Percentiles rank a stretch among this genome's conserved stretches.
Conservation (phyloP, 2,113 vertebrate species). For the Pedetes capensis region DNA sequence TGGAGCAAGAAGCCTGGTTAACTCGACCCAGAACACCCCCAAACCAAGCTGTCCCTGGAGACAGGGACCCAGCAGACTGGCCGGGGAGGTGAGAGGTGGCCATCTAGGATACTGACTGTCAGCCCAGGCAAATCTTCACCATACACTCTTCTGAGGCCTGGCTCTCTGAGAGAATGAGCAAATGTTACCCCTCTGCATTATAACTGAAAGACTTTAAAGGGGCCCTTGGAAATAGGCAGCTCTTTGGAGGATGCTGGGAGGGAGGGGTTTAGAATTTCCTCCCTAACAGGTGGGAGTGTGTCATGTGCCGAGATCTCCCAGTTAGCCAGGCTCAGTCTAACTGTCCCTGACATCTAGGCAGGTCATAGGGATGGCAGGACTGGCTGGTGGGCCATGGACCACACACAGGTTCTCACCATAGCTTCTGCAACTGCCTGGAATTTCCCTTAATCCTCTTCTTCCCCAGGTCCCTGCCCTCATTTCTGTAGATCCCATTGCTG, state of each 20-base stretch:
- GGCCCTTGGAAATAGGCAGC: not conserved
- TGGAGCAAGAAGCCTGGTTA: not conserved
- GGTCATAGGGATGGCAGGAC: not conserved
- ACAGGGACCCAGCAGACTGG: not conserved
- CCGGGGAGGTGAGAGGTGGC: not conserved
- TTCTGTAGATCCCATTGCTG: not conserved
- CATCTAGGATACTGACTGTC: accelerated
- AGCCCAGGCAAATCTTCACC: not conserved
- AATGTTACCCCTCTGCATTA: not conserved
- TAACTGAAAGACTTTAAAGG: not conserved
- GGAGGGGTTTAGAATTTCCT: not conserved
- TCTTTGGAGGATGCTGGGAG: not conserved
- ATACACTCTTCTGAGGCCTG: not conserved
- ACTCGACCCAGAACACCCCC: not conserved
- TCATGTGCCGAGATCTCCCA: not conserved
- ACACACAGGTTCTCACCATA: not conserved
- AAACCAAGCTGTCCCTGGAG: not conserved
- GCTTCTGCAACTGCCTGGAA: not conserved
- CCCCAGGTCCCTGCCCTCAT: not conserved
- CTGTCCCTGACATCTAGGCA: not conserved
- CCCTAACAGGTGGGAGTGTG: not conserved
- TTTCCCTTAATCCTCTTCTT: not conserved
- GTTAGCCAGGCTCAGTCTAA: not conserved
- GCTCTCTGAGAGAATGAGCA: not conserved
- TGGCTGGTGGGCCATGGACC: not conserved